Evolutionary conservation across 2,797 vertebrate genomes (phyloP), one percentile per base, ranked within the genome.

Genomic region (Sebastes flavidus): DNA sequence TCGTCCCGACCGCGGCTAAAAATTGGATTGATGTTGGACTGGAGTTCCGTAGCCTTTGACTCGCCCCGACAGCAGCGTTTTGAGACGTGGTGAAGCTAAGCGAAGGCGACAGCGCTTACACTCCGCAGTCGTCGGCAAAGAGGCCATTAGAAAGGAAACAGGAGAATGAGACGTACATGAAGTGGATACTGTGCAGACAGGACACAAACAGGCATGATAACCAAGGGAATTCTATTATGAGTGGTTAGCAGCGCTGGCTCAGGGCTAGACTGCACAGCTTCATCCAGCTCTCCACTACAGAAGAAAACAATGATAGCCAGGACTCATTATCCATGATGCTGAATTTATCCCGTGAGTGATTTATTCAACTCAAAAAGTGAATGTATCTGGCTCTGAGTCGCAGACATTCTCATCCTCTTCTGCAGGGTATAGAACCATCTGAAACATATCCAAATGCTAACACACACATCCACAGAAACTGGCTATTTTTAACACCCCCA

Each of bases 1-100:
- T 90, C 84, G 78, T 88, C 85, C 75, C 70, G 56, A 65, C 70
- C 63, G 8, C 25, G 8, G 65, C 81, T 86, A 77, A 80, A 88
- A 88, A 90, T 80, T 72, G 77, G 76, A 90, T 72, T 84, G 84
- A 89, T 87, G 84, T 72, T 76, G 58, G 81, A 87, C 75, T 9
- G 13, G 42, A 78, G 83, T 68, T 81, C 77, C 63, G 18, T 4
- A 84, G 87, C 78, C 77, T 88, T 77, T 68, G 72, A 81, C 82
- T 86, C 14, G 12, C 38, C 75, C 72, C 4, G 77, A 85, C 85
- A 83, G 69, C 73, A 69, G 63, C 20, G 13, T 75, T 83, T 80
- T 75, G 80, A 88, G 74, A 86, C 32, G 52, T 27, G 66, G 30
- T 65, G 87, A 91, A 78, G 58, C 78, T 81, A 85, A 93, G 56